Evolutionary conservation across 2,888 invertebrate species (phyloP), one percentile per base, ranked within the genome.

Genomic region (Vannuccia rotundouncinata): DNA sequence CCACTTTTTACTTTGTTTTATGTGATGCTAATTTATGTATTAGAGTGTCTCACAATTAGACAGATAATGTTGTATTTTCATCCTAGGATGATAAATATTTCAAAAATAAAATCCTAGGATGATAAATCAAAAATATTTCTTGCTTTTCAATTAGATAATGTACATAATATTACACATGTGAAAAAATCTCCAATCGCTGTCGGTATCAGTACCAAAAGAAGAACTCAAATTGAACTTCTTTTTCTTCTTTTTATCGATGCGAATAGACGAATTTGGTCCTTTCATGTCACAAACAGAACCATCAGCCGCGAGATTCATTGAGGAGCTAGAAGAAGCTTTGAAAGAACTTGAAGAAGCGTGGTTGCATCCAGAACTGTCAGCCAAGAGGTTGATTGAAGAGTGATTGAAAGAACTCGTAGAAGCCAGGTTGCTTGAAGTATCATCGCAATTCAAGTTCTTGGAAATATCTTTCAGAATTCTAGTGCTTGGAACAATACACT

Each of bases 151-250:
- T 66, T 66, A 66, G 66, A 66, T 66, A 66, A 66, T 66, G 25
- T 66, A 66, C 66, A 66, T 66, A 66, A 66, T 66, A 66, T 66
- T 66, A 66, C 66, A 66, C 66, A 66, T 66, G 66, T 66, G 66
- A 66, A 66, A 66, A 66, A 66, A 66, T 66, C 13, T 22, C 25
- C 66, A 66, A 66, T 66, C 66, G 66, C 66, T 66, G 66, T 66
- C 66, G 66, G 66, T 66, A 66, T 66, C 66, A 66, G 66, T 66
- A 66, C 66, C 66, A 66, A 66, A 66, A 66, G 66, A 66, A 66
- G 25, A 66, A 66, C 66, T 66, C 13, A 66, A 66, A 66, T 66
- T 66, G 66, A 66, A 66, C 66, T 66, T 66, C 66, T 66, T 66
- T 66, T 66, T 66, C 66, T 66, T 66, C 66, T 66, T 66, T 66